Conservation (phyloP, 1,140 invertebrate species). For the Drosophila dunni region DNA sequence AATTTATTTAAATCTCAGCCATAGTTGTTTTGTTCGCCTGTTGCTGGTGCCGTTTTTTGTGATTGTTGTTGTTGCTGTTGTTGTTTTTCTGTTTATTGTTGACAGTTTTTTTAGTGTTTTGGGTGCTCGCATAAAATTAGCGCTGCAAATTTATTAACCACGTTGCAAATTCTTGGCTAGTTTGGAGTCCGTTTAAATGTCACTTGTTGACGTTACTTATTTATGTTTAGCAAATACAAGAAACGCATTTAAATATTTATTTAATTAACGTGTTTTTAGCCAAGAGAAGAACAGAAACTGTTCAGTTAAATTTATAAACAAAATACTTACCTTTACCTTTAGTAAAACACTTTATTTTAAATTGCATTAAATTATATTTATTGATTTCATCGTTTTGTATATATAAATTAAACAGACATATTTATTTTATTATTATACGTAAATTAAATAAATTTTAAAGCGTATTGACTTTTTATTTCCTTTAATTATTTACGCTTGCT, state of each 20-base stretch:
- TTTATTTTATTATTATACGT: constrained; percentile 34
- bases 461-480: constrained; percentile 34
- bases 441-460: constrained; percentile 53
- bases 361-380: constrained; percentile 81
- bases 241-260: not conserved
- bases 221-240: constrained; percentile 36
- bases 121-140: constrained; percentile 71
- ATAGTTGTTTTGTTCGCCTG: constrained; percentile 76
- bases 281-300: no score
- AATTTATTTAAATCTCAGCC: constrained; percentile 79
- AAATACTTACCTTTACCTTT: no score
- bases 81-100: constrained; percentile 25
- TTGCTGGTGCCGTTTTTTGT: constrained; percentile 40
- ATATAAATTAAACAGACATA: constrained; percentile 46
- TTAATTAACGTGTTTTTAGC: not conserved
- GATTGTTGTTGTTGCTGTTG: constrained; percentile 2
- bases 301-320: no score
- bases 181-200: constrained; percentile 54
- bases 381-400: constrained; percentile 66
- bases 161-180: constrained; percentile 53
- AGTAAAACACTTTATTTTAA: constrained; percentile 14
- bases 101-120: constrained; percentile 13
- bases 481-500: constrained; percentile 36
- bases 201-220: constrained; percentile 54
- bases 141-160: constrained; percentile 67